A percentile compares a stretch with the other conserved stretches of the same genome.
phyloP scores from a whole-genome alignment of 2,113 vertebrate genomes.

The Elgaria multicarinata region DNA sequence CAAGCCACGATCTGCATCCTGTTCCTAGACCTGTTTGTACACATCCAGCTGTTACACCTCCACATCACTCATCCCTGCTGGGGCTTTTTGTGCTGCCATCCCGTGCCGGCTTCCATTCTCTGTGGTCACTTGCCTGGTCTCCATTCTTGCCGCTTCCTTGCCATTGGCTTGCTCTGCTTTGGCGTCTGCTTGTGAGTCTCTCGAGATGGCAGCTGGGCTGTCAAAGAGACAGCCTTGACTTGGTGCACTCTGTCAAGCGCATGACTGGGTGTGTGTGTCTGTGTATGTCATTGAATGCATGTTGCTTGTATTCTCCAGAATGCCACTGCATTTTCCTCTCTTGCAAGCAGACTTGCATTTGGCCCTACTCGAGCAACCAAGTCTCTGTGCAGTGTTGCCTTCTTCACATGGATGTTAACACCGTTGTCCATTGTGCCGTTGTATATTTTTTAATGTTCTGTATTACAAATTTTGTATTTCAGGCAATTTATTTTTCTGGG shows the following conservation, averaged over 20 bases:
- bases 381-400: conserved; percentile 5
- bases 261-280: conserved; percentile 42
- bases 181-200: conserved; percentile 30
- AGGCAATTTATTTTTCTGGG: conserved; percentile 30
- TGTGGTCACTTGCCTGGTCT: conserved; percentile 47
- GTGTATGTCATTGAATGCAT: conserved; percentile 57
- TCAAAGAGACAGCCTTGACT: conserved; percentile 7
- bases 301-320: conserved; percentile 44
- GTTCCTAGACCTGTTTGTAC: conserved; percentile 31
- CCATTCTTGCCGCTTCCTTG: conserved; percentile 49
- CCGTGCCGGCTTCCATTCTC: conserved; percentile 27
- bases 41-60: conserved; percentile 48
- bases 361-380: background rate
- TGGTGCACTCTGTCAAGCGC: conserved; percentile 41
- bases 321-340: conserved; percentile 25
- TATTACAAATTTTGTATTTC: conserved; percentile 8
- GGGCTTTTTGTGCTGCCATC: conserved; percentile 28
- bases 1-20: background rate
- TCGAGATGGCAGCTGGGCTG: background rate
- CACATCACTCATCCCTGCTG: conserved; percentile 29
- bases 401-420: conserved; percentile 25
- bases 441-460: conserved; percentile 23
- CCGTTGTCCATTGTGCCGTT: background rate
- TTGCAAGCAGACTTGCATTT: background rate
- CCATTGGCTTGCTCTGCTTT: conserved; percentile 60